Conservation (phyloP, 2,888 invertebrate genomes). For the Lycaena phlaeas region DNA sequence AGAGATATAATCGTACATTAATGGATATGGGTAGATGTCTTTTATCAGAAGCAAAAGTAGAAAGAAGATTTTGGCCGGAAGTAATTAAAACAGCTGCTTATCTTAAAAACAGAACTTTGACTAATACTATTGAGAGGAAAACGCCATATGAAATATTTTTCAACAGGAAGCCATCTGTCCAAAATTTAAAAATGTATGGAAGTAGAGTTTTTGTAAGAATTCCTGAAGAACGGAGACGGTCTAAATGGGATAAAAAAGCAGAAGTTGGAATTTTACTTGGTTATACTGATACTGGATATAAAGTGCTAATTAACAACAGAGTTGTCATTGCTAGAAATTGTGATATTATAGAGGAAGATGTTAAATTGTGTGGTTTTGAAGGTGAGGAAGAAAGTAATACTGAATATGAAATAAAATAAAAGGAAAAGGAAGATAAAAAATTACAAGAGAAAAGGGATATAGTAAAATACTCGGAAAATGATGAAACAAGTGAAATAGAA, state of each 20-base stretch:
- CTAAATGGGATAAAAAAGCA: slow-evolving; percentile 18
- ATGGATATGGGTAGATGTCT: slow-evolving; percentile 18
- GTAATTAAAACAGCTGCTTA: slow-evolving; percentile 16
- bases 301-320: slow-evolving; percentile 13
- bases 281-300: slow-evolving; percentile 16
- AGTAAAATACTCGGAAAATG: too few species aligned
- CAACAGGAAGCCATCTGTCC: slow-evolving; percentile 18
- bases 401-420: too few species aligned
- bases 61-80: slow-evolving; percentile 17
- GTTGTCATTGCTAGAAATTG: slow-evolving; percentile 11
- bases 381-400: too few species aligned
- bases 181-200: slow-evolving; percentile 24
- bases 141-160: slow-evolving; percentile 19
- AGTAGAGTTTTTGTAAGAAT: slow-evolving; percentile 22
- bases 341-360: slow-evolving; percentile 6
- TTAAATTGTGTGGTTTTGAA: neutral
- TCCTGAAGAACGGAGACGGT: slow-evolving; percentile 7
- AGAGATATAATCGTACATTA: slow-evolving; percentile 15
- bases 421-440: too few species aligned
- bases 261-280: slow-evolving; percentile 16
- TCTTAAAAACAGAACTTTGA: slow-evolving; percentile 15
- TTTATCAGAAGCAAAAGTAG: slow-evolving; percentile 15
- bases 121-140: slow-evolving; percentile 6
- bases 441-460: too few species aligned
- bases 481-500: too few species aligned